Conservation (phyloP, 2,113 vertebrate genomes). For the Gasterosteus aculeatus region DNA sequence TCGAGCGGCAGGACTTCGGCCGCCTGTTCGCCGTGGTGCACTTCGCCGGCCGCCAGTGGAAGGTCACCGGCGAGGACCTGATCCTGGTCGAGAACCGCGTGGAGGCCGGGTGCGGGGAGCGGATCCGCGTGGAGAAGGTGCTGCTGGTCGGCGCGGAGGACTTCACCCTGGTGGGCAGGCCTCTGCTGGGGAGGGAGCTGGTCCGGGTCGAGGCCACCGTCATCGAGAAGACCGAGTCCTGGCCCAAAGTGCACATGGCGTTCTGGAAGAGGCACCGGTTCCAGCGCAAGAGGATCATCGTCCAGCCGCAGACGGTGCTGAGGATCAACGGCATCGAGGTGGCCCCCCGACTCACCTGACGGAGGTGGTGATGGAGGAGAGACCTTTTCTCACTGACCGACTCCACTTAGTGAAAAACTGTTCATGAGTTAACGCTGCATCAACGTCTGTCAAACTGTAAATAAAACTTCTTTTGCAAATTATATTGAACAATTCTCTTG, state of each 20-base stretch:
- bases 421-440: neutral
- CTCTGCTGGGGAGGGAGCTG: slow-evolving; percentile 64
- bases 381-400: neutral
- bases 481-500: neutral
- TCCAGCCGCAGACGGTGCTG: slow-evolving; percentile 72
- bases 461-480: slow-evolving; percentile 23
- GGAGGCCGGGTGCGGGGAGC: slow-evolving; percentile 68
- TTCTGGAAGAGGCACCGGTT: slow-evolving; percentile 71
- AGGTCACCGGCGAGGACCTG: slow-evolving; percentile 71
- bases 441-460: slow-evolving; percentile 4
- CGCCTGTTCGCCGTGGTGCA: slow-evolving; percentile 72
- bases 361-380: neutral
- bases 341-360: slow-evolving; percentile 50
- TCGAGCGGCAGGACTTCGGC: slow-evolving; percentile 49
- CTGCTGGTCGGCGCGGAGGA: slow-evolving; percentile 71
- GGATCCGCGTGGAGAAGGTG: slow-evolving; percentile 74
- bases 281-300: slow-evolving; percentile 56
- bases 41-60: slow-evolving; percentile 71
- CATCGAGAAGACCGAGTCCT: slow-evolving; percentile 71
- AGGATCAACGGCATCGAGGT: slow-evolving; percentile 68
- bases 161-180: slow-evolving; percentile 71
- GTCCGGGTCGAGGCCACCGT: slow-evolving; percentile 71
- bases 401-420: neutral
- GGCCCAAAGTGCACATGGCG: slow-evolving; percentile 67
- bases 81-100: slow-evolving; percentile 71